These are phyloP conservation scores for Pleuronectes platessa DNA, from an alignment of 2,113 vertebrate genomes.

Conservation along the genomic window DNA sequence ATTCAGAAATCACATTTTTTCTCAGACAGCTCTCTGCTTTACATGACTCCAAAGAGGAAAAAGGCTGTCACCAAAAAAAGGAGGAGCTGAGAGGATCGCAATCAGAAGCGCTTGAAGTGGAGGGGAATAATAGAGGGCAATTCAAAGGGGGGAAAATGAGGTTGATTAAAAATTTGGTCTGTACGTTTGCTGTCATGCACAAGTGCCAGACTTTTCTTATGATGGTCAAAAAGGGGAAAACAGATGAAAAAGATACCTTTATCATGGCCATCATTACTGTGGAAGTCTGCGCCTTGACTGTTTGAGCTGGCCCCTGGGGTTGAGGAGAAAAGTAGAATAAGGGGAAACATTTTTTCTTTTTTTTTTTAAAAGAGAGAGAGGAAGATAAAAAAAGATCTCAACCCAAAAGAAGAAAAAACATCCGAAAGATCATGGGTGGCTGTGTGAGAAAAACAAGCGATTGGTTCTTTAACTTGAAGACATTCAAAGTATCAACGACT, in stretches of 20 bases:
- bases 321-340: constrained; percentile 85
- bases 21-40: constrained; percentile 41
- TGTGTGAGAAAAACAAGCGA: background rate
- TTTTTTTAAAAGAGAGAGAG: too few relatives aligned
- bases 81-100: constrained; percentile 63
- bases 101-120: constrained; percentile 38
- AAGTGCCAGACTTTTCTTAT: constrained; percentile 77
- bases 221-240: constrained; percentile 40
- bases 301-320: constrained; percentile 91
- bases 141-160: constrained; percentile 44
- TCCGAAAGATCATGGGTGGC: constrained; percentile 4
- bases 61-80: constrained; percentile 74
- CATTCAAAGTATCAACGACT: too few relatives aligned
- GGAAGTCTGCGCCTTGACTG: constrained; percentile 90
- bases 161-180: constrained; percentile 56
- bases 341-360: constrained; percentile 72
- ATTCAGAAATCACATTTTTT: constrained; percentile 48
- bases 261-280: constrained; percentile 89
- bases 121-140: constrained; percentile 18
- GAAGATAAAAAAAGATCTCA: constrained; percentile 45
- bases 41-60: constrained; percentile 70
- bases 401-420: background rate
- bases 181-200: constrained; percentile 87
- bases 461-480: too few relatives aligned
- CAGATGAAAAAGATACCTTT: constrained; percentile 90